Base-by-base conservation (phyloP, 2,113 vertebrate genomes). In the Anseranas semipalmata region DNA sequence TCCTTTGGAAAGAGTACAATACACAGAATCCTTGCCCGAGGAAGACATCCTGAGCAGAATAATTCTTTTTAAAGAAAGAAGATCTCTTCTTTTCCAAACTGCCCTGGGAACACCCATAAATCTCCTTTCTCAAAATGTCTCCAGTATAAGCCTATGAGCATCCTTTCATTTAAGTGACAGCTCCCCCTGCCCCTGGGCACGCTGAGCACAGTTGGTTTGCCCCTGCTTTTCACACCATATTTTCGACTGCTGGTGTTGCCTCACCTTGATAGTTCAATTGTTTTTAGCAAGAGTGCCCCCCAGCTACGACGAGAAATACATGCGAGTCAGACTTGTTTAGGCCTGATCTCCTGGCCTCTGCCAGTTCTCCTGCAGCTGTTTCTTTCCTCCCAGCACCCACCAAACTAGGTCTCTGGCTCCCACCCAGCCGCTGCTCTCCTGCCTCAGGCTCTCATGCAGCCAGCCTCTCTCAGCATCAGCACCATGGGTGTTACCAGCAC, bases 321-420 rank as follows among this genome's bases (percentile, higher is more conserved):
- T 7, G 30, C n/a, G 65, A 87, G 20, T 33, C 81, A 82, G 78
- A 48, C 94, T 65, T 95, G 92, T 93, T 76, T 48, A 76, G 92
- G 53, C 90, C 67, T 80, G 88, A 85, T 95, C 35, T 60, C 46
- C 48, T 62, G 53, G 20, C 14, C 24, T 83, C 62, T 95, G 77
- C 60, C 52, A 75, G n/a, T 46, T 91, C 85, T 85, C 56, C 48
- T 0, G 2, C 41, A 93, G 63, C 58, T 90, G 45, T 67, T 73
- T 91, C 16, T 89, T 77, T 66, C 18, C 59, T 94, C 28, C 80
- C 83, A 66, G 87, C 65, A 89, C 52, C 28, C 43, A 55, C 41
- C 46, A 35, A 24, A 53, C 48, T 35, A 81, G 45, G n/a, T 22
- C 30, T 75, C 56, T 91, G 77, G 77, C 35, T 93, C 43, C 52